Percentiles rank a stretch among this genome's conserved stretches.
Conservation (phyloP, 1,140 invertebrate genomes). For the Oryzaephilus surinamensis region DNA sequence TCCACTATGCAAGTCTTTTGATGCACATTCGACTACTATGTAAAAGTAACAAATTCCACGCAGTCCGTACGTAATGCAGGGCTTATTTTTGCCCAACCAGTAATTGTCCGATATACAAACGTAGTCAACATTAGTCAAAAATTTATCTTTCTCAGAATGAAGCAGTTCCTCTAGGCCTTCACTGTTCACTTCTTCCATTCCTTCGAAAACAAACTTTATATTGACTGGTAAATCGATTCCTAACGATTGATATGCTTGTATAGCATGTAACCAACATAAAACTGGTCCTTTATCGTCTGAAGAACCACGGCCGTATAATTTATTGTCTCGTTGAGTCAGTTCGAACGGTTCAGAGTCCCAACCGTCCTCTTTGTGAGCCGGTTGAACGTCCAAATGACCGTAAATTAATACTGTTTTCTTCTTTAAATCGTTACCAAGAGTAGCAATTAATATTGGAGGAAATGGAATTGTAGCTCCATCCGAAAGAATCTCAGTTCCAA, state of each 20-base stretch:
- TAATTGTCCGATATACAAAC: constrained; percentile 99
- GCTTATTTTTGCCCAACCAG: constrained; percentile 93
- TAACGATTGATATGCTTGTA: constrained; percentile 76
- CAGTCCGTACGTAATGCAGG: constrained; percentile 94
- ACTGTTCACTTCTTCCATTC: constrained; percentile 97
- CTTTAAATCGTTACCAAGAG: constrained; percentile 68
- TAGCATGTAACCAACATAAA: constrained; percentile 87
- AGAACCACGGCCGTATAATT: constrained; percentile 75
- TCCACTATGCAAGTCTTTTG: constrained; percentile 92
- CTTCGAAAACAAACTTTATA: constrained; percentile 94
- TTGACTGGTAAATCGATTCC: constrained; percentile 75
- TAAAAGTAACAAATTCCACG: constrained; percentile 89
- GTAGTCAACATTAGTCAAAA: constrained; percentile 79
- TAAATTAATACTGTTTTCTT: constrained; percentile 93
- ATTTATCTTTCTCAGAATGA: constrained; percentile 59
- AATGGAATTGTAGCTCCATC: constrained; percentile 64
- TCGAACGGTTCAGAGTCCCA: constrained; percentile 94
- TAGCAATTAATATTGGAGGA: constrained; percentile 82
- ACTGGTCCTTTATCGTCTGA: constrained; percentile 93
- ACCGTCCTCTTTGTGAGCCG: constrained; percentile 82
- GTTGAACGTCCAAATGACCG: constrained; percentile 97
- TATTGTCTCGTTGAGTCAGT: constrained; percentile 78
- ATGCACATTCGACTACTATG: constrained; percentile 79
- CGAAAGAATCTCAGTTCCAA: constrained; percentile 67
- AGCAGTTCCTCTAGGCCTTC: constrained; percentile 88